Conservation (phyloP, 2,113 vertebrate species). For the Galbula dea region DNA sequence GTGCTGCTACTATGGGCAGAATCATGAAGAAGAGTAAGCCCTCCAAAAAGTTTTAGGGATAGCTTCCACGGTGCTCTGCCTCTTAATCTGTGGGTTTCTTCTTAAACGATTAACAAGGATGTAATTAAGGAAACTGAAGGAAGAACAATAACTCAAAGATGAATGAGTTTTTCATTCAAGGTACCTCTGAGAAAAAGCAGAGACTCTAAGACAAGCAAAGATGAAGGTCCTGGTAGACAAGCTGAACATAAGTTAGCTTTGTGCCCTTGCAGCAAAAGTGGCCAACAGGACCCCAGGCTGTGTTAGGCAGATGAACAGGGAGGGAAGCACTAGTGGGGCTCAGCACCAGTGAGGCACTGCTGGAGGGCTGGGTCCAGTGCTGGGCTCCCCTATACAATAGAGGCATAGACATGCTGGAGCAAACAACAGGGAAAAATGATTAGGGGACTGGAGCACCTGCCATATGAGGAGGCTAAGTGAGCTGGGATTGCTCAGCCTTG, state of each 20-base stretch:
- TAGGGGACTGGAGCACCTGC: not conserved
- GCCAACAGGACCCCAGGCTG: not conserved
- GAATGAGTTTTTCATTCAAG: not conserved
- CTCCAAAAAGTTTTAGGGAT: not conserved
- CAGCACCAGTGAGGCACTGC: not conserved
- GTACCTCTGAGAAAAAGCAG: not conserved
- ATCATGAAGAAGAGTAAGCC: not conserved
- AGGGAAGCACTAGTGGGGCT: not conserved
- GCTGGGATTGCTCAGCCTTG: not conserved
- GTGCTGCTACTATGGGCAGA: not conserved
- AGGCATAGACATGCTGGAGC: not conserved
- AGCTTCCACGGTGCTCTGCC: not conserved
- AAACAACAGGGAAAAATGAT: not conserved
- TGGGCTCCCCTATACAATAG: not conserved
- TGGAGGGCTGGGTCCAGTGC: not conserved
- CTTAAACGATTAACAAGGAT: not conserved
- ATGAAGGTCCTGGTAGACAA: not conserved
- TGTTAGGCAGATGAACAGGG: fast-evolving
- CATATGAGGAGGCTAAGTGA: not conserved
- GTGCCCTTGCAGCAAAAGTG: fast-evolving
- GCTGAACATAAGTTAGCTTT: not conserved
- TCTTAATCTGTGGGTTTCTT: not conserved
- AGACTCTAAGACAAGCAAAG: not conserved
- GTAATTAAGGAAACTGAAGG: not conserved
- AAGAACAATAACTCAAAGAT: not conserved